phyloP scores from a whole-genome alignment of 2,113 vertebrate species.

The Sapayoa aenigma region DNA sequence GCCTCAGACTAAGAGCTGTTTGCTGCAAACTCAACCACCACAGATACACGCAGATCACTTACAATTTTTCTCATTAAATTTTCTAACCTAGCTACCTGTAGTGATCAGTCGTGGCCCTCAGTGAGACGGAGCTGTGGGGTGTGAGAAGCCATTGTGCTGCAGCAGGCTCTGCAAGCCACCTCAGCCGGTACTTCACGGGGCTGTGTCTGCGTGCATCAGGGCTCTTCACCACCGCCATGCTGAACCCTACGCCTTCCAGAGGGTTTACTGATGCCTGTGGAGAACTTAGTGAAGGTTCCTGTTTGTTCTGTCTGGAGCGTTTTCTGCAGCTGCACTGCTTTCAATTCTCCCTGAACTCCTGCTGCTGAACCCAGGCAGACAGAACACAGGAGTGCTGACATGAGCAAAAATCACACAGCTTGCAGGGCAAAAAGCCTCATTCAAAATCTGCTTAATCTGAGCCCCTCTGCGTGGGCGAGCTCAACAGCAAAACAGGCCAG shows the following conservation, averaged over 20 bases:
- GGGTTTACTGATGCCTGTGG: background rate
- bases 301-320: background rate
- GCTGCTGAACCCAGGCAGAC: background rate
- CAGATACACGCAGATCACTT: no score
- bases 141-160: fast-evolving
- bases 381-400: background rate
- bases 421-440: background rate
- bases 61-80: background rate
- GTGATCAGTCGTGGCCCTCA: background rate
- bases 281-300: background rate
- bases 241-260: background rate
- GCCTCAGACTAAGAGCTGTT: fast-evolving
- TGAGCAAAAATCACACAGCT: fast-evolving
- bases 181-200: fast-evolving
- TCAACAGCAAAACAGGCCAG: background rate
- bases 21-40: background rate
- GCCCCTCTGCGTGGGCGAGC: fast-evolving
- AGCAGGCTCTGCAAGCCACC: fast-evolving
- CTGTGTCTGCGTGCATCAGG: background rate
- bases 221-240: background rate
- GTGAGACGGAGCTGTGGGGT: background rate
- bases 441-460: background rate
- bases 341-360: background rate
- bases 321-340: background rate
- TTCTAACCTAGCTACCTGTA: background rate